Percentiles rank a stretch among this genome's conserved stretches.
Conservation (phyloP, 2,888 invertebrate genomes). For the Horisme vitalbata region DNA sequence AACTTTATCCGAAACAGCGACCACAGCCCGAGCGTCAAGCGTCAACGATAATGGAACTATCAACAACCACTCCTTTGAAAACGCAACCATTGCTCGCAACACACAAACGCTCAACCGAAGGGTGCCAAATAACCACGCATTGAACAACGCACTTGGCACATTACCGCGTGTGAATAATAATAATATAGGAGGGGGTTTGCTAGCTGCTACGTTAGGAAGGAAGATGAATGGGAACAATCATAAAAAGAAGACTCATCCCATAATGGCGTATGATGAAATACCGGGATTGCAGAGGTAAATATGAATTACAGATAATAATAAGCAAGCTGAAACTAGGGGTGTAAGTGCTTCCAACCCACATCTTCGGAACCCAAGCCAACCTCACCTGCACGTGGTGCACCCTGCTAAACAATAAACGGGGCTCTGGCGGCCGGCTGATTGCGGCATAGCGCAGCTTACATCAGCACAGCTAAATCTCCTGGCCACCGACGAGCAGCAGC, state of each 20-base stretch:
- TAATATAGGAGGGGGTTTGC: conserved; percentile 54
- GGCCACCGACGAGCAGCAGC: too few species aligned
- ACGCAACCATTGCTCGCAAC: conserved; percentile 60
- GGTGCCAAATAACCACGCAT: conserved; percentile 59
- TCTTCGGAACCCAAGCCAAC: too few species aligned
- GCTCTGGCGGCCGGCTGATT: too few species aligned
- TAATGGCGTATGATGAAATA: conserved; percentile 83
- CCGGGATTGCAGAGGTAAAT: conserved; percentile 79
- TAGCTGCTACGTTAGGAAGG: conserved; percentile 72
- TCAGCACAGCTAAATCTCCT: too few species aligned
- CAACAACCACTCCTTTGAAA: conserved; percentile 62
- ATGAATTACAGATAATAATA: too few species aligned
- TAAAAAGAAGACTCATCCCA: conserved; percentile 79
- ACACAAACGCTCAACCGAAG: conserved; percentile 73
- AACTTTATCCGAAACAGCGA: conserved; percentile 91
- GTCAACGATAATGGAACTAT: conserved; percentile 76
- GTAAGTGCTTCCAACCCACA: too few species aligned
- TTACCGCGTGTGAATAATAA: conserved; percentile 72
- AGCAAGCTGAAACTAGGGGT: too few species aligned
- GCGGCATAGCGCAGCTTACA: too few species aligned
- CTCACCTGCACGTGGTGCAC: too few species aligned
- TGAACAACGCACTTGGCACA: conserved; percentile 74
- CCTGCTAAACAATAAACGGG: too few species aligned
- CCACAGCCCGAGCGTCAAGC: conserved; percentile 91
- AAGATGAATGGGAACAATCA: conserved; percentile 80